Evolutionary conservation across 2,888 invertebrate species (phyloP).

Genomic region (Augiades crinisus): DNA sequence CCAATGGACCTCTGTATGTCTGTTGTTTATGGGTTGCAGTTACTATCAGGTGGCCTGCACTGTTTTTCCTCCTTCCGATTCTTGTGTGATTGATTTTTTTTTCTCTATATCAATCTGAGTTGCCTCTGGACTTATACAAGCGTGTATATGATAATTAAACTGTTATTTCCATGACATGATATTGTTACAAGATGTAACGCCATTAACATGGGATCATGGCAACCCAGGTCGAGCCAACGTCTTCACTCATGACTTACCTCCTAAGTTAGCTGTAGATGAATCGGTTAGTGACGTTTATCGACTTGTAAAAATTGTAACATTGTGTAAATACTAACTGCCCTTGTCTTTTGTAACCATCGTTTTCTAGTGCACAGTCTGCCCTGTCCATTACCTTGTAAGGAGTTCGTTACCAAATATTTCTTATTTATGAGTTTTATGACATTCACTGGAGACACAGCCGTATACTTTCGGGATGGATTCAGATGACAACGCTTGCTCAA

Average conservation of each 20-base stretch:
- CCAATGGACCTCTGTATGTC: too few species aligned
- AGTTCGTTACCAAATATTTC: conserved; percentile 80
- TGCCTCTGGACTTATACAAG: not conserved
- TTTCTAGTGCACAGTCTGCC: conserved; percentile 45
- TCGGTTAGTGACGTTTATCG: conserved; percentile 62
- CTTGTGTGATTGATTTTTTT: not conserved
- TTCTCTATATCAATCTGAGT: not conserved
- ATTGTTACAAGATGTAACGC: not conserved
- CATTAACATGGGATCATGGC: not conserved
- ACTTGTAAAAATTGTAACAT: conserved; percentile 49
- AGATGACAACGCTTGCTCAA: conserved; percentile 1
- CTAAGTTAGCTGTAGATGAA: conserved; percentile 57
- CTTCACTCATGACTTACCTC: conserved; percentile 29
- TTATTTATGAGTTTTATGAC: conserved; percentile 65
- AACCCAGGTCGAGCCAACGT: not conserved
- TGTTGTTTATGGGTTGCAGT: too few species aligned
- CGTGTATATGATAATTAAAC: not conserved
- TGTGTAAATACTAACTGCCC: conserved; percentile 64
- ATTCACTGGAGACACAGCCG: conserved; percentile 37
- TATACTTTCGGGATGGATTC: conserved; percentile 20
- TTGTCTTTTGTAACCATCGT: conserved; percentile 45
- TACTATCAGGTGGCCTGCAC: too few species aligned
- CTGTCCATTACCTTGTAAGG: conserved; percentile 55
- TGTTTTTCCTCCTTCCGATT: conserved; percentile 31
- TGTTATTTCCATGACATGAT: not conserved